A percentile compares a stretch with the other conserved stretches of the same genome.
Conservation (phyloP, 2,888 invertebrate species). For the Spodoptera picta region DNA sequence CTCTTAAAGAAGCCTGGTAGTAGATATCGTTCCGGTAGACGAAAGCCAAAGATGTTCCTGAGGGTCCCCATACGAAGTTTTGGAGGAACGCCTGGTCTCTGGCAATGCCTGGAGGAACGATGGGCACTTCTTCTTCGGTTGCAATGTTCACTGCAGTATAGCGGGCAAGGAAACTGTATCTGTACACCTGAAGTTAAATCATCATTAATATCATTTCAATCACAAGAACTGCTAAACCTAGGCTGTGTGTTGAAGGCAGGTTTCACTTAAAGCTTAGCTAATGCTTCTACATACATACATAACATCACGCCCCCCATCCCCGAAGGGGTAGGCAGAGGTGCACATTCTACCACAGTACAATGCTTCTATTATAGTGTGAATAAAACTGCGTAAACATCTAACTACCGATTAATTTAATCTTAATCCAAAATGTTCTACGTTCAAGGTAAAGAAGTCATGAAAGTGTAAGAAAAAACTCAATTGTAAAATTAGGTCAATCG, state of each 20-base stretch:
- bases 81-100: constrained; percentile 88
- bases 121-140: constrained; percentile 77
- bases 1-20: constrained; percentile 89
- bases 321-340: too few species aligned
- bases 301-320: too few species aligned
- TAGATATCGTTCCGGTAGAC: constrained; percentile 93
- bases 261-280: too few species aligned
- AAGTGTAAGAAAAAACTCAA: constrained; percentile 32
- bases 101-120: constrained; percentile 67
- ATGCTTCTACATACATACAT: too few species aligned
- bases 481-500: constrained; percentile 50
- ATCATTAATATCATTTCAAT: too few species aligned
- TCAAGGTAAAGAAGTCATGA: constrained; percentile 6
- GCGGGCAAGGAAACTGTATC: constrained; percentile 93
- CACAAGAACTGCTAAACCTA: too few species aligned
- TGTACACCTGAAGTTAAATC: constrained; percentile 89
- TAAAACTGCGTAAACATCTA: too few species aligned
- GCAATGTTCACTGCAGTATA: constrained; percentile 91
- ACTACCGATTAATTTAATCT: too few species aligned
- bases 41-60: constrained; percentile 91
- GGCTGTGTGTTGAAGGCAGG: too few species aligned
- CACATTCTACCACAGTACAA: too few species aligned
- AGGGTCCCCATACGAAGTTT: constrained; percentile 93
- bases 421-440: too few species aligned
- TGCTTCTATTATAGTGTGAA: too few species aligned